Percentiles rank a stretch among this genome's conserved stretches.
Conservation (phyloP, 1,140 invertebrate genomes). For the Pentalonia nigronervosa region DNA sequence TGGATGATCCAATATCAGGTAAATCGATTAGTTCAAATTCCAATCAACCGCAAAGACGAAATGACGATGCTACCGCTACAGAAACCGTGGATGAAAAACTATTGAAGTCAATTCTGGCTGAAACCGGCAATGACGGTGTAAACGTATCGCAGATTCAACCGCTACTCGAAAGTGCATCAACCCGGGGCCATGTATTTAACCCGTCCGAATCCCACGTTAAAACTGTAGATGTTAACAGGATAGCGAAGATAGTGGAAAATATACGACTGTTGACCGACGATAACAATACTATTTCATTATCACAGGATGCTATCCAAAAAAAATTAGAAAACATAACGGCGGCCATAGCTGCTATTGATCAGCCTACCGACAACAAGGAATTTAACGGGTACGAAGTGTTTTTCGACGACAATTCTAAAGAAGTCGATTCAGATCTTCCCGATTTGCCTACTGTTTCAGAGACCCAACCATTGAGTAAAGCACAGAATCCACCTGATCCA, state of each 20-base stretch:
- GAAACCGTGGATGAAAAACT: slow-evolving; percentile 32
- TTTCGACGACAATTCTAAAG: slow-evolving; percentile 46
- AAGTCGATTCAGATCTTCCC: background rate
- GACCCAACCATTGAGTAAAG: slow-evolving; percentile 1
- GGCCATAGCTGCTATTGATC: slow-evolving; percentile 61
- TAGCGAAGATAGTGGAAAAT: slow-evolving; percentile 66
- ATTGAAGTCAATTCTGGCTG: background rate
- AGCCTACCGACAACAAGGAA: background rate
- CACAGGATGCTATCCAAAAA: slow-evolving; percentile 64
- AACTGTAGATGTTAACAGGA: slow-evolving; percentile 64
- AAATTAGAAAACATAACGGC: slow-evolving; percentile 63
- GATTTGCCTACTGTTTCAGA: background rate
- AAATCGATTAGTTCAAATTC: background rate
- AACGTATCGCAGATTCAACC: slow-evolving; percentile 62
- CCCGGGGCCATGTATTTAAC: slow-evolving; percentile 65
- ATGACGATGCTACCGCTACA: background rate
- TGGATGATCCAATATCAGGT: slow-evolving; percentile 59
- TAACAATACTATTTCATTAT: slow-evolving; percentile 58
- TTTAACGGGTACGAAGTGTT: slow-evolving; percentile 41
- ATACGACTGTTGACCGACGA: slow-evolving; percentile 66
- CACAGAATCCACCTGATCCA: slow-evolving; percentile 64
- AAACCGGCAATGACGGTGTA: slow-evolving; percentile 64
- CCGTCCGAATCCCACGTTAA: slow-evolving; percentile 63
- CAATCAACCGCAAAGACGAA: background rate
- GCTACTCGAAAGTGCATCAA: slow-evolving; percentile 46